Evolutionary conservation across 1,140 invertebrate species (phyloP), one percentile per base, ranked within the genome.

Genomic region (Melanaphis sacchari): DNA sequence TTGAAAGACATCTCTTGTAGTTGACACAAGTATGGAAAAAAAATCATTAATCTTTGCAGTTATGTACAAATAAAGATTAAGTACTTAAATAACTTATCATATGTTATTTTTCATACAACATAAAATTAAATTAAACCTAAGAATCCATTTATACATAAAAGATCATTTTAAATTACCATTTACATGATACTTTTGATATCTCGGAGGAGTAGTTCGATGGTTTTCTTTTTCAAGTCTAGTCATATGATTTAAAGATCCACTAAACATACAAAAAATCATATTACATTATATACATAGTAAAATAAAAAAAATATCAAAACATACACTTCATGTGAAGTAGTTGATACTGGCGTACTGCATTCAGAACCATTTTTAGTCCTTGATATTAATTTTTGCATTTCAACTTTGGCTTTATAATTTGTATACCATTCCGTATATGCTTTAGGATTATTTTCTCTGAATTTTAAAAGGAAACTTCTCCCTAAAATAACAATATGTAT

Each of bases 181-280:
- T 59, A 82, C 38, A 52, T 91, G 66, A 94, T 90, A 59, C 36
- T 82, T 91, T 41, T 89, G 81, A 93, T 87, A 87, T 93, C 90
- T 93, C 59, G 49, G 91, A 84, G 91, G 91, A 84, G 91, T 93
- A 84, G 76, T 93, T 52, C 91, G 81, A 93, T 93, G 91, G 54
- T 40, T 93, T 91, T 91, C 59, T 91, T 91, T 91, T 84, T 93
- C 91, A 41, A 49, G 81, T 92, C 49, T 49, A 36, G 46, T 41
- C 81, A 84, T 82, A 82, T 52, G 41, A 85, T 52, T 93, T 93
- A 85, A 84, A 54, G 76, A 54, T 49, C 22, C 46, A n/a, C 91
- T 93, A 84, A 82, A 92, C 31, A 49, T 40, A 84, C 11, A 59
- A 90, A 49, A 52, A 22, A 81, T 38, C 49, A 82, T n/a, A 36